phyloP scores from a whole-genome alignment of 2,113 vertebrate genomes.

The Dolichotis patagonum region DNA sequence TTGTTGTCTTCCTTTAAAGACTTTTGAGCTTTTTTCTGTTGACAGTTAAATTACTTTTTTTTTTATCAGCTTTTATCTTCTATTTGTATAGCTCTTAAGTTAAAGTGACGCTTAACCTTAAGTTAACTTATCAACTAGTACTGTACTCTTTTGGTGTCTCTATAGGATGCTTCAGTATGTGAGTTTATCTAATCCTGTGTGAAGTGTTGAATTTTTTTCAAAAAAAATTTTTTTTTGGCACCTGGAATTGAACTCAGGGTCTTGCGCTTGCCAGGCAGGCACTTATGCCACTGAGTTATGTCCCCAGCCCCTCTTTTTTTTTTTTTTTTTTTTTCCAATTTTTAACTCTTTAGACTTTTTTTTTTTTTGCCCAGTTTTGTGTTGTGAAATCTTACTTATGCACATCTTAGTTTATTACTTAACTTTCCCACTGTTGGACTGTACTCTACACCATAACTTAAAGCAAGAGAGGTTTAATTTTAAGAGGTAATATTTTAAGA shows the following conservation, averaged over 20 bases:
- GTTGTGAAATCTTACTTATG: background rate
- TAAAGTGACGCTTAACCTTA: background rate
- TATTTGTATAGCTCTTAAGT: background rate
- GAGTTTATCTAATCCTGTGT: background rate
- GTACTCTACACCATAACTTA: background rate
- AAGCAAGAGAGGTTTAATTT: background rate
- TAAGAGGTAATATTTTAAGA: background rate
- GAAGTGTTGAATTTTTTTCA: slow-evolving; percentile 43
- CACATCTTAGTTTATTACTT: background rate
- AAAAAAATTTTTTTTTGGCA: background rate
- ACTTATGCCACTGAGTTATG: too few relatives aligned
- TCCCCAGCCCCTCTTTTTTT: too few relatives aligned
- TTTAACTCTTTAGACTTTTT: too few relatives aligned
- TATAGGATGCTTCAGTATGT: background rate
- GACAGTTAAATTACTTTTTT: background rate
- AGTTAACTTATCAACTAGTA: background rate
- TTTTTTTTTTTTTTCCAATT: too few relatives aligned
- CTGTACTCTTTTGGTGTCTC: background rate
- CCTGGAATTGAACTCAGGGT: too few relatives aligned
- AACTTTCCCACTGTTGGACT: background rate
- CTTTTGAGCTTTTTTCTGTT: background rate
- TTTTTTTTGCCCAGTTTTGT: background rate
- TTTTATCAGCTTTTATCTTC: background rate
- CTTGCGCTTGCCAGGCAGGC: too few relatives aligned
- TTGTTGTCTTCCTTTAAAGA: slow-evolving; percentile 26